A percentile compares a stretch with the other conserved stretches of the same genome.
These are phyloP conservation scores for Coregonus clupeaformis DNA, from an alignment of 2,113 vertebrate genomes.

Conservation along the genomic window DNA sequence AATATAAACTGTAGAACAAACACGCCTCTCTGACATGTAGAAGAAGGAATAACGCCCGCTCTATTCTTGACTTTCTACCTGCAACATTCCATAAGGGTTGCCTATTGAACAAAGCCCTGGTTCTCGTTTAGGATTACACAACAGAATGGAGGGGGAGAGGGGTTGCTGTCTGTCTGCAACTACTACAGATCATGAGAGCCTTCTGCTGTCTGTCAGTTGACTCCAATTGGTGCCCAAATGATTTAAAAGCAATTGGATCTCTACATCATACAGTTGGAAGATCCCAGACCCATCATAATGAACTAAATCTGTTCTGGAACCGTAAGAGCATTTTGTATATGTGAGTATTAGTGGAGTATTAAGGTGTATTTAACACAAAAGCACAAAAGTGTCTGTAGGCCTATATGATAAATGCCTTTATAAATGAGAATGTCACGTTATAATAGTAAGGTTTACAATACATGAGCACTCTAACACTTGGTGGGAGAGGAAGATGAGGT, in stretches of 20 bases:
- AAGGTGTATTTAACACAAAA: not conserved
- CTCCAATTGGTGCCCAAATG: not conserved
- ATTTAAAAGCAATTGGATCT: constrained; percentile 4
- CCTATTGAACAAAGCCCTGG: not conserved
- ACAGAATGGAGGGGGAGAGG: constrained; percentile 18
- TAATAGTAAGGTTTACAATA: not conserved
- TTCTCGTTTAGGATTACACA: constrained; percentile 32
- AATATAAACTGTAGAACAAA: no score
- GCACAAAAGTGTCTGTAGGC: not conserved
- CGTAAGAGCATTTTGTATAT: not conserved
- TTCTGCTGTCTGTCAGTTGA: constrained; percentile 56
- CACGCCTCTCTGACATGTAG: no score
- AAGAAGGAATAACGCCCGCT: no score
- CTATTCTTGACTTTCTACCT: no score
- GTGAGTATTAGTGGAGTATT: not conserved
- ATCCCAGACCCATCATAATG: not conserved
- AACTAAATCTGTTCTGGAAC: not conserved
- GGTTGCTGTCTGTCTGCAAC: constrained; percentile 39
- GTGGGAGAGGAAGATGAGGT: not conserved
- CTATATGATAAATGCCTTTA: not conserved
- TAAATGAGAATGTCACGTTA: not conserved
- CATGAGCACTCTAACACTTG: not conserved
- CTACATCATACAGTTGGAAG: not conserved
- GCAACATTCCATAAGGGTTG: no score
- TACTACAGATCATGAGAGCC: constrained; percentile 60